Evolutionary conservation across 1,140 invertebrate species (phyloP).

Genomic region (Colletes latitarsis): DNA sequence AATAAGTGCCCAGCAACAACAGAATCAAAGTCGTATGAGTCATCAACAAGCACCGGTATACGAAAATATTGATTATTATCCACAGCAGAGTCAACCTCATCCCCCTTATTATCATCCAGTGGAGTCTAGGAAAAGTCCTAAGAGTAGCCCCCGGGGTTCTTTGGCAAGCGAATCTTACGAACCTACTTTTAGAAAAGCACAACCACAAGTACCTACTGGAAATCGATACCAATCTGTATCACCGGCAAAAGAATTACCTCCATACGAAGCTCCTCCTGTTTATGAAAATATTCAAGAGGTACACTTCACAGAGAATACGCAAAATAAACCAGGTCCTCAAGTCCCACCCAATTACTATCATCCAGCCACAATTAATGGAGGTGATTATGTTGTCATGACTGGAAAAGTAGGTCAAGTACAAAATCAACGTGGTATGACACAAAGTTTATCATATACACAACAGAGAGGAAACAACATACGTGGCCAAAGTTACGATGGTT

Average conservation of each 20-base stretch:
- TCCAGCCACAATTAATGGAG: conserved; percentile 76
- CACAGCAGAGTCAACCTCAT: conserved; percentile 78
- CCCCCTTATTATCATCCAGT: conserved; percentile 85
- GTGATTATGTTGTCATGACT: conserved; percentile 80
- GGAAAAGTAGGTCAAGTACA: conserved; percentile 71
- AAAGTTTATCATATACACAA: conserved; percentile 66
- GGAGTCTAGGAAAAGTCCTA: conserved; percentile 74
- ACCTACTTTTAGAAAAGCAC: conserved; percentile 83
- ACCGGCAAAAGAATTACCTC: conserved; percentile 80
- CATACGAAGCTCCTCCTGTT: conserved; percentile 84
- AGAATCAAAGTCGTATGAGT: conserved; percentile 51
- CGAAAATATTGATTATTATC: conserved; percentile 91
- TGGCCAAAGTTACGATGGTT: conserved; percentile 73
- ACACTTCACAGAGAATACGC: conserved; percentile 73
- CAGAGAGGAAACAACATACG: conserved; percentile 63
- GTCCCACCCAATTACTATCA: conserved; percentile 78
- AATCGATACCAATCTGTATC: conserved; percentile 80
- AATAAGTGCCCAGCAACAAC: conserved; percentile 71
- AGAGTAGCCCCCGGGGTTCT: conserved; percentile 75
- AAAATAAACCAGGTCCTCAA: conserved; percentile 80
- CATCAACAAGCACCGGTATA: conserved; percentile 85
- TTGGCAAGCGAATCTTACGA: conserved; percentile 82
- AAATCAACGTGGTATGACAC: conserved; percentile 59
- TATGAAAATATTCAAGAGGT: conserved; percentile 88
- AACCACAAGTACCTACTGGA: conserved; percentile 86